Conservation (phyloP, 2,888 invertebrate genomes). For the Heteromyza rotundicornis region DNA sequence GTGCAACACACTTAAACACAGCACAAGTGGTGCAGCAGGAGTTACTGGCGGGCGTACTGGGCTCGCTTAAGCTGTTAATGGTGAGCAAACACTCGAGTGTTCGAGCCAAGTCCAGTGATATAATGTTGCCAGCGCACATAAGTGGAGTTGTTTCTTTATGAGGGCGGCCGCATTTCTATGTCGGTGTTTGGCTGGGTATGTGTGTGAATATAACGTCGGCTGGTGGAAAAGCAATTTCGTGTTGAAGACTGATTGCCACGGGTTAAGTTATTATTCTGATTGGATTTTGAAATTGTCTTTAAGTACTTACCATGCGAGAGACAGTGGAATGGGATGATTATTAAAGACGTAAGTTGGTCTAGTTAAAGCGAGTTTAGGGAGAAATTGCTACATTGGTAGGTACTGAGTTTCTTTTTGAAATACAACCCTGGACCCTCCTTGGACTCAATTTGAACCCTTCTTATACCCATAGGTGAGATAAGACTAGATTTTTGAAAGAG, state of each 20-base stretch:
- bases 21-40: too few species aligned
- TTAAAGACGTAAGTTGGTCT: too few species aligned
- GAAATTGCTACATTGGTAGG: too few species aligned
- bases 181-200: slow-evolving; percentile 4
- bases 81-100: slow-evolving; percentile 42
- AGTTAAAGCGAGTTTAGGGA: too few species aligned
- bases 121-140: slow-evolving; percentile 1
- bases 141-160: slow-evolving; percentile 4
- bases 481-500: too few species aligned
- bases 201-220: not conserved
- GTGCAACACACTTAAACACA: too few species aligned
- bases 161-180: slow-evolving; percentile 12
- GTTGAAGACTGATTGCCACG: slow-evolving; percentile 38
- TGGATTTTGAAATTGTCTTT: slow-evolving; percentile 21
- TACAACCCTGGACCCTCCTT: too few species aligned
- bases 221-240: slow-evolving; percentile 24
- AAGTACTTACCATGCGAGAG: not conserved
- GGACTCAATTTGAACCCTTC: too few species aligned
- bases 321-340: too few species aligned
- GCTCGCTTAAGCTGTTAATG: slow-evolving; percentile 47
- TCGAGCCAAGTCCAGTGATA: slow-evolving; percentile 34
- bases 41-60: not conserved
- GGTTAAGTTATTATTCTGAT: slow-evolving; percentile 16
- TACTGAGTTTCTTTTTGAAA: too few species aligned
- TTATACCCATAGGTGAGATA: too few species aligned